phyloP scores from a whole-genome alignment of 2,888 invertebrate genomes.

The Abrostola tripartita region DNA sequence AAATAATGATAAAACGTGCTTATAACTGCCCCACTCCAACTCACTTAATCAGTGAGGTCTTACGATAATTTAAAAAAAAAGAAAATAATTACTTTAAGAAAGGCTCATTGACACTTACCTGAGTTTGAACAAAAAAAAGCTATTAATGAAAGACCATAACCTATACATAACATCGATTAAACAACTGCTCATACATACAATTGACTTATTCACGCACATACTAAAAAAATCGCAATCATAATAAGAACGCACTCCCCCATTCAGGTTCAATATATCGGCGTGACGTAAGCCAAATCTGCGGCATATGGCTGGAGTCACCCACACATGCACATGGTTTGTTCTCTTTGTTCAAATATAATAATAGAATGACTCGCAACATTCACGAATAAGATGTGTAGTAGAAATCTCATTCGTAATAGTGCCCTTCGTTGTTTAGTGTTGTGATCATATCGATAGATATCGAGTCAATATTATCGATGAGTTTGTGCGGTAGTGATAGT shows the following conservation, averaged over 20 bases:
- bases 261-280: conserved; percentile 74
- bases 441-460: conserved; percentile 56
- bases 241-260: conserved; percentile 50
- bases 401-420: conserved; percentile 82
- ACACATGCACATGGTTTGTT: conserved; percentile 61
- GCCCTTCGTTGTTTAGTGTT: conserved; percentile 59
- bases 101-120: too few relatives aligned
- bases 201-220: conserved; percentile 12
- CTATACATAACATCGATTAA: background rate
- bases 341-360: conserved; percentile 82
- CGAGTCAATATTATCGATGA: conserved; percentile 26
- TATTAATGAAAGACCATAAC: too few relatives aligned
- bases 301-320: conserved; percentile 68
- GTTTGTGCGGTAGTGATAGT: conserved; percentile 10
- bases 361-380: conserved; percentile 83
- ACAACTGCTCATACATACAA: background rate
- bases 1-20: too few relatives aligned
- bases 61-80: too few relatives aligned
- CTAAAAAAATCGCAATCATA: conserved; percentile 44
- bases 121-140: too few relatives aligned
- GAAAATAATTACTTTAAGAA: too few relatives aligned
- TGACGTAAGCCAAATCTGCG: conserved; percentile 81
- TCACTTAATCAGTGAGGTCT: too few relatives aligned
- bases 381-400: conserved; percentile 79
- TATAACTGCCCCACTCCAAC: too few relatives aligned